Base-by-base conservation (phyloP, 92 coral and sea anemone species). In the Diadumene lineata region DNA sequence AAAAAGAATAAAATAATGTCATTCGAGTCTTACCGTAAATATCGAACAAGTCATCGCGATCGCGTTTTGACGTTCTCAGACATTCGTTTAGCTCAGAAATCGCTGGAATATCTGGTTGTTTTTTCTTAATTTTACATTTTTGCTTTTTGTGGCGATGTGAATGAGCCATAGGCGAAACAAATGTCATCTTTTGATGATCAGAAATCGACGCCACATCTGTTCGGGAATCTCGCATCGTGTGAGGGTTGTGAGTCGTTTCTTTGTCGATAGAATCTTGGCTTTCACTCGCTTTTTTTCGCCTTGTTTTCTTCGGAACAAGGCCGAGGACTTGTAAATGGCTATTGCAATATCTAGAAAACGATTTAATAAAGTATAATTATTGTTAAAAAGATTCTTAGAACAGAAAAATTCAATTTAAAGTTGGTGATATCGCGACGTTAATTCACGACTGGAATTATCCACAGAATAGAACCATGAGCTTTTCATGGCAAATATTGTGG, bases 301-400 rank as follows among this genome's bases (percentile, higher is more conserved):
- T 88, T 78, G 64, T 86, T 67, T 94, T 94, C 82, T 94, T 94
- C 16, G 98, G 98, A 68, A 94, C 97, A 43, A 94, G 81, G 34
- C 98, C 98, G 65, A 94, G 77, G 38, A 94, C 98, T 94, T 94
- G 98, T 32, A 94, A 77, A 92, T 94, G 98, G 71, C 98, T 94
- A 79, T 94, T 94, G 72, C 98, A 94, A 81, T 94, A 94, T 88
- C 98, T 94, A 73, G 33, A 81, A 72, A 34, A 24, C 56, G 19
- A 64, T 57, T 31, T 2, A 34, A 22, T 27, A 17, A 78, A 29
- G 10, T 48, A 32, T 64, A 2, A n/a, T 31, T 68, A 55, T 32
- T 56, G 25, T 67, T 56, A 28, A 23, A 56, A 25, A 43, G 50
- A 13, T 50, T 23, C 21, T 43, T 25, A 28, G 25, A 26, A 34